Base-by-base conservation (phyloP, 2,888 invertebrate species). In the Lordiphosa andalusiaca region DNA sequence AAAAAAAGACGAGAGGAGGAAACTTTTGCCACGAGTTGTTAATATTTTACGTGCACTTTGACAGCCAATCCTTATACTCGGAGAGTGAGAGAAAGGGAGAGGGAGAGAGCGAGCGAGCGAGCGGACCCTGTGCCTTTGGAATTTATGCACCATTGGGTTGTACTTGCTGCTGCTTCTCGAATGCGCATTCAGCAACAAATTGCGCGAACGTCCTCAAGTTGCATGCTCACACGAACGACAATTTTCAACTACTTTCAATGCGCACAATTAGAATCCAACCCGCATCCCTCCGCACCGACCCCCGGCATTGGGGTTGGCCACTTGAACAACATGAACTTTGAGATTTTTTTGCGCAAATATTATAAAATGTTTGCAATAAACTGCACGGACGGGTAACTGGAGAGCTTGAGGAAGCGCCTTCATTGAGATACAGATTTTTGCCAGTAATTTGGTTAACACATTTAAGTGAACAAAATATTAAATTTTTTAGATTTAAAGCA, bases 221-320 rank as follows among this genome's bases (percentile, higher is more conserved):
- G 75, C 70, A 62, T 62, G 55, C 59, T 53, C 63, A 54, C 62
- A 56, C 56, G 57, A 57, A 59, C 50, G 41, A 53, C 58, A 64
- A 68, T 57, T 76, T 73, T 67, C 52, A 76, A 83, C 59, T 71
- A 63, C 65, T 60, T 80, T 72, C 67, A 75, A 66, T 73, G 76
- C 61, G 63, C 81, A 81, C 84, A 77, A 77, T 83, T 83, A 83
- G 73, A 66, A 73, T 53, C 68, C 60, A 49, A 54, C 46, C 54
- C 49, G 39, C 36, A 7, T 7, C 35, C 36, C 39, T 13, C 13
- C 33, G 10, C 47, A 21, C 16, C 21, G 41, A 23, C 33, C n/a
- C 42, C 47, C 33, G 37, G 48, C 25, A 7, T 25, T 25, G 7
- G 7, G 7, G 7, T 25, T 25, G 25, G 25, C 25, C 51, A 33